Evolutionary conservation across 2,113 vertebrate species (phyloP).

Genomic region (Pongo abelii): DNA sequence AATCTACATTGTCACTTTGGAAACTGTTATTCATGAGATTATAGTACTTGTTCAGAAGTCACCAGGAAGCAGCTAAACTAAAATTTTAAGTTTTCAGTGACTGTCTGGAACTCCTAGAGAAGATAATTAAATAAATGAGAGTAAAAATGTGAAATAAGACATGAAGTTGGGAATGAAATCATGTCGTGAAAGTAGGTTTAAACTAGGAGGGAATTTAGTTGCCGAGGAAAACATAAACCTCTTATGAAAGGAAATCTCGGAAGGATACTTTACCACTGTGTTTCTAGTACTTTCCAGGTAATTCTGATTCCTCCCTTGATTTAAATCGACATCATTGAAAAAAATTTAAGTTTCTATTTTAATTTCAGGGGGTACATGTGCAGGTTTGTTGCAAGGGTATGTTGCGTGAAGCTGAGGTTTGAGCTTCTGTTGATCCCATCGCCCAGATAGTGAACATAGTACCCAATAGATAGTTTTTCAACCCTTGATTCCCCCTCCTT

Average conservation of each 20-base stretch:
- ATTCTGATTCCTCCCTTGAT: conserved; percentile 2
- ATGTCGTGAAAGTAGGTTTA: neutral
- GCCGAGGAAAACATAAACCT: conserved; percentile 1
- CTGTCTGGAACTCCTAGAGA: conserved; percentile 1
- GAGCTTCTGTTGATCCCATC: too few species aligned
- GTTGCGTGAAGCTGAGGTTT: too few species aligned
- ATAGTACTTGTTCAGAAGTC: neutral
- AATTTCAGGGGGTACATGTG: too few species aligned
- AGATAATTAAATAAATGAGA: conserved; percentile 35
- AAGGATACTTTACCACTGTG: neutral
- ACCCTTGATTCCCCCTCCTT: too few species aligned
- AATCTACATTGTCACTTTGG: neutral
- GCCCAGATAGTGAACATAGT: too few species aligned
- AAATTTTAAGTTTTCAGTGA: conserved; percentile 38
- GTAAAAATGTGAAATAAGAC: conserved; percentile 7
- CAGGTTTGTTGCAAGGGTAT: too few species aligned
- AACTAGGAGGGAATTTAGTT: conserved; percentile 21
- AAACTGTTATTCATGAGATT: neutral
- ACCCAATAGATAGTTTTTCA: too few species aligned
- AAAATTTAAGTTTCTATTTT: too few species aligned
- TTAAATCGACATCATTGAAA: neutral
- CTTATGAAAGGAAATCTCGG: neutral
- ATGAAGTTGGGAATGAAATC: neutral
- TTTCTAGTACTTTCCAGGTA: conserved; percentile 7
- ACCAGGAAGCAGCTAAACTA: neutral